Base-by-base conservation (phyloP, 2,113 vertebrate species). In the Puffinus mauretanicus region DNA sequence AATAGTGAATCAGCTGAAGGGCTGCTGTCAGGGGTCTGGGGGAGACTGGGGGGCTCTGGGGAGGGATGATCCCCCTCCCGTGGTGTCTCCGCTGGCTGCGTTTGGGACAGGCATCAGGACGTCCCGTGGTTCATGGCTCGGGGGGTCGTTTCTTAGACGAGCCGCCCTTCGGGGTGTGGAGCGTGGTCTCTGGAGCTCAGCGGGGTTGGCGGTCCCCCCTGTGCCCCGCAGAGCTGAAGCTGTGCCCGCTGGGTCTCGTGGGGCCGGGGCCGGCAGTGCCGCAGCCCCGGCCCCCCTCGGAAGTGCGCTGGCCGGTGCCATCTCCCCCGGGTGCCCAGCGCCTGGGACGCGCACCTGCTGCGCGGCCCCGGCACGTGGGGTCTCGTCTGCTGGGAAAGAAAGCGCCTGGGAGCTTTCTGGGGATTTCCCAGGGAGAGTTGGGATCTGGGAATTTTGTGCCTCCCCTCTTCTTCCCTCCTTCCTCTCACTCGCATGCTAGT, bases 371-470 rank as follows among this genome's bases (percentile, higher is more conserved):
- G 75, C 69, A 3, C 1, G 1, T 2, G 25, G 71, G 77, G 42
- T 27, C 1, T 8, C 2, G 0, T 27, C 25, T 54, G 69, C 64
- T 93, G 93, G 88, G 86, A 92, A 88, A 64, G 32, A 29, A 40
- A 70, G 15, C 0, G 32, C 79, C 47, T 26, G 66, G 52, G 49
- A 90, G 44, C 82, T 80, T 93, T 58, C 44, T 34, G 79, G 71
- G 92, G 93, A 25, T 88, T 96, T 90, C 85, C 92, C 88, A 88
- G 82, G 5, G 61, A 82, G 32, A 84, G 47, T 4, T 27, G 13
- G 38, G 87, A 95, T 38, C 82, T 92, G 88, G 82, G 93, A 97
- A 90, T 85, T 85, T 85, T 93, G 77, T 94, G 27, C 14, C 38
- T 13, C 32, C 18, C 3, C 3, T 12, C 36, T 49, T 26, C 34